Base-by-base conservation (phyloP, 2,888 invertebrate genomes). In the Chrysolina oricalcia region DNA sequence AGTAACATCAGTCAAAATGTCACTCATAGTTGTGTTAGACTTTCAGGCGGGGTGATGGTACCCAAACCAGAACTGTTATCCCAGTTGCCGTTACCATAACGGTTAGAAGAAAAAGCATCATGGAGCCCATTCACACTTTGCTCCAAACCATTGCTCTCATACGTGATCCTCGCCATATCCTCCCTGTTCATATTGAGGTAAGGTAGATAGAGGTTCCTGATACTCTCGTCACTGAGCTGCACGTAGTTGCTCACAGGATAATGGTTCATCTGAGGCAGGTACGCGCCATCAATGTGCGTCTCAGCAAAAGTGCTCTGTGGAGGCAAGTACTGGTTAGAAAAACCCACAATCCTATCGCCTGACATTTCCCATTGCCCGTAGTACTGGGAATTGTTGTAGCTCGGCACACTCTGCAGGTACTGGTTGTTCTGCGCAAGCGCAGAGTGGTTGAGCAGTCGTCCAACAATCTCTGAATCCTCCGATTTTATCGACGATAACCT, bases 381-480 rank as follows among this genome's bases (percentile, higher is more conserved):
- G 19, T 75, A 75, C 67, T 72, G 50, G 40, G 72, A 40, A 2
- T 68, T 62, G 17, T 64, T 64, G 56, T 68, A 75, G 67, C 70
- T 74, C 1, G 72, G 65, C 15, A 70, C 6, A 23, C 59, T 59
- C 53, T 72, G 75, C 13, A 81, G 74, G 4, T 79, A 72, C 64
- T 85, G 82, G 46, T 81, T 81, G 65, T 82, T 81, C 70, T 80
- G 81, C 10, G 76, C 56, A 1, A 77, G 17, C 8, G 85, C 81
- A 0, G 86, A 84, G 75, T 86, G 86, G 0, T 84, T 78, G 62
- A 86, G 75, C 9, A 86, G 89, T 48, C 87, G 88, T 46, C 91
- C 91, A 3, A 89, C 88, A 6, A 90, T 82, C 1, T 89, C 84
- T 63, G 86, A 83, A 62, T 87, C 84, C 67, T 84, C 83, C 19